Evolutionary conservation across 1,140 invertebrate species (phyloP).

Genomic region (Propsilocerus akamusi): DNA sequence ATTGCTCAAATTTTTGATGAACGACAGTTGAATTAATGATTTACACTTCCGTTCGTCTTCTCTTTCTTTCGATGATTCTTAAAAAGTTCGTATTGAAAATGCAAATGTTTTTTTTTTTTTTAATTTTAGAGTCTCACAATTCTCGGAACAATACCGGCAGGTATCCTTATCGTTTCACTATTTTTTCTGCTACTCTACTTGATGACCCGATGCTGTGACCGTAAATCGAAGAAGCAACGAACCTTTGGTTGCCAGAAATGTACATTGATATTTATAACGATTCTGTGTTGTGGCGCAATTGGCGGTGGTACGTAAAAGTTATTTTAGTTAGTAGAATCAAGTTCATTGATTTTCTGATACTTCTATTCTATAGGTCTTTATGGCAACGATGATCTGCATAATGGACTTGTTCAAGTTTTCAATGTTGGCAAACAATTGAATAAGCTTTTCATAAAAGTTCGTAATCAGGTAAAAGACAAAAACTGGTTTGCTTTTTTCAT

Average conservation of each 20-base stretch:
- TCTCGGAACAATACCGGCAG: constrained; percentile 73
- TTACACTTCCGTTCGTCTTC: too few relatives aligned
- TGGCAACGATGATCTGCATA: constrained; percentile 86
- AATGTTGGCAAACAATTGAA: constrained; percentile 60
- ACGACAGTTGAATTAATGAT: neutral
- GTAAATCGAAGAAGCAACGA: constrained; percentile 57
- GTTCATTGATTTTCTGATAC: too few relatives aligned
- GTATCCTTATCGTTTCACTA: constrained; percentile 73
- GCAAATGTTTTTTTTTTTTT: constrained; percentile 8
- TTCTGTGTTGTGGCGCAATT: constrained; percentile 61
- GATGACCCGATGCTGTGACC: constrained; percentile 83
- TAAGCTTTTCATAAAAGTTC: constrained; percentile 46
- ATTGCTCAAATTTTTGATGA: neutral
- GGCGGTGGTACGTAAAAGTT: constrained; percentile 31
- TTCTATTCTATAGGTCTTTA: constrained; percentile 65
- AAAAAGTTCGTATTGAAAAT: neutral
- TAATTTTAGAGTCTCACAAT: constrained; percentile 71
- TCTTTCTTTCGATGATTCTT: too few relatives aligned
- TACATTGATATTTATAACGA: constrained; percentile 59
- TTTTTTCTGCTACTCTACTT: constrained; percentile 75
- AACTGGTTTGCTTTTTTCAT: neutral
- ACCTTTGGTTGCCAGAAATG: constrained; percentile 56
- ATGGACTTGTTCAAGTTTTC: constrained; percentile 63
- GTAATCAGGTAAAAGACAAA: constrained; percentile 36
- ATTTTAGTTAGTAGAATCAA: too few relatives aligned